These are phyloP conservation scores for Callithrix jacchus DNA, from an alignment of 2,113 vertebrate species.

Conservation along the genomic window DNA sequence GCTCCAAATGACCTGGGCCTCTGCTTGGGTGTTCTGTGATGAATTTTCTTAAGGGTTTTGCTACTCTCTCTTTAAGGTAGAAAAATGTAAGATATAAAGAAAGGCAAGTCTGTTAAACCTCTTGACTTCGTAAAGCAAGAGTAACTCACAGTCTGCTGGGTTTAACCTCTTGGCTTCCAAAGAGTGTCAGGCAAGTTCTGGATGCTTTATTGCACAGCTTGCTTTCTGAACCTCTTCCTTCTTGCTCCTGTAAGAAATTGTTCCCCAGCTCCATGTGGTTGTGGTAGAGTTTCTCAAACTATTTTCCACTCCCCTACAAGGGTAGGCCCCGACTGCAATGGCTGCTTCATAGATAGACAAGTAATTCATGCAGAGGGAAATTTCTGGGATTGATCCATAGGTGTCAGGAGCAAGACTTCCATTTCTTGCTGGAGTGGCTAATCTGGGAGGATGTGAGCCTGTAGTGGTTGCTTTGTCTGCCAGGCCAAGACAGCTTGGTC, in stretches of 20 bases:
- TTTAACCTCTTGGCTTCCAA: background rate
- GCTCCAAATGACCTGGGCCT: background rate
- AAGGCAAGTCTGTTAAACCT: background rate
- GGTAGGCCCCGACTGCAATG: background rate
- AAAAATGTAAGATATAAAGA: background rate
- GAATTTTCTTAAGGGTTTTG: background rate
- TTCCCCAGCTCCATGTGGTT: background rate
- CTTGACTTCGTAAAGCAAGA: background rate
- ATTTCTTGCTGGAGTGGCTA: background rate
- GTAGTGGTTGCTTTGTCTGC: background rate
- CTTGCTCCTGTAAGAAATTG: background rate
- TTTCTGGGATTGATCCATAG: background rate
- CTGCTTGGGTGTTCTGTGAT: background rate
- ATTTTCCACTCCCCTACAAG: too few relatives aligned
- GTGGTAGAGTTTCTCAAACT: background rate
- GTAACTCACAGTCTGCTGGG: background rate
- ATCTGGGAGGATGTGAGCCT: background rate
- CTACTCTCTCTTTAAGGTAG: background rate
- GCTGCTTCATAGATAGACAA: background rate
- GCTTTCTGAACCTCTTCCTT: background rate
- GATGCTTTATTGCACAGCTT: background rate
- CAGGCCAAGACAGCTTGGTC: background rate
- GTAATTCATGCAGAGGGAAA: background rate
- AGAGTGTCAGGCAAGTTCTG: background rate
- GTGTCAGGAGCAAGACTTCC: background rate